Evolutionary conservation across 2,797 vertebrate genomes (phyloP).

Genomic region (Coregonus sp.): DNA sequence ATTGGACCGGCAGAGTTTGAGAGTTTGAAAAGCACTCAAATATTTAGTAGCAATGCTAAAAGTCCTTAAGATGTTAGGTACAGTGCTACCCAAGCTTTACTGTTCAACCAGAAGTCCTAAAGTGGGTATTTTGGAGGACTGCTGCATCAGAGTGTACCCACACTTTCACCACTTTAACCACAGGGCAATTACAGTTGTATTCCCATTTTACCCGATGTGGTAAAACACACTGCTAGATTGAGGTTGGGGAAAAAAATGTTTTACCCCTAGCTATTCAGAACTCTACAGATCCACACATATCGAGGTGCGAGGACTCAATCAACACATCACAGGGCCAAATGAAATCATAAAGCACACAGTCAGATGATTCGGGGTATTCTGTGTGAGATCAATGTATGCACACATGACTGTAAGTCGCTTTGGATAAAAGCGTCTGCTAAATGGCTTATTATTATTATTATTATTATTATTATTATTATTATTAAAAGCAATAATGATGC

Average conservation of each 20-base stretch:
- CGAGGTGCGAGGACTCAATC: neutral
- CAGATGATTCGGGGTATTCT: neutral
- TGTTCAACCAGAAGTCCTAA: neutral
- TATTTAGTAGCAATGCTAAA: neutral
- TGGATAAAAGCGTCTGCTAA: too few relatives aligned
- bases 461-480: too few relatives aligned
- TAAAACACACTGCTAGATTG: neutral
- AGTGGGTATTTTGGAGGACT: neutral
- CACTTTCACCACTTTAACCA: neutral
- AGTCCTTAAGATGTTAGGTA: neutral
- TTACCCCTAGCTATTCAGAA: neutral
- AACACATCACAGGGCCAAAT: neutral
- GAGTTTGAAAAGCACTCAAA: neutral
- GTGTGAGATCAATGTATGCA: neutral
- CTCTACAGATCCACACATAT: neutral
- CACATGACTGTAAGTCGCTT: too few relatives aligned
- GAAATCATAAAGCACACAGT: neutral
- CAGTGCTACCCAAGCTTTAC: neutral
- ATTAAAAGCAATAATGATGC: neutral
- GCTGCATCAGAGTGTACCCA: neutral
- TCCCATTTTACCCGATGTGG: conserved; percentile 1
- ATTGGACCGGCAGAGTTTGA: neutral
- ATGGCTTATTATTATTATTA: too few relatives aligned
- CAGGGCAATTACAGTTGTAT: neutral
- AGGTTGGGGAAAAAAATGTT: neutral